Base-by-base conservation (phyloP, 2,113 vertebrate genomes). In the Lonchura striata region DNA sequence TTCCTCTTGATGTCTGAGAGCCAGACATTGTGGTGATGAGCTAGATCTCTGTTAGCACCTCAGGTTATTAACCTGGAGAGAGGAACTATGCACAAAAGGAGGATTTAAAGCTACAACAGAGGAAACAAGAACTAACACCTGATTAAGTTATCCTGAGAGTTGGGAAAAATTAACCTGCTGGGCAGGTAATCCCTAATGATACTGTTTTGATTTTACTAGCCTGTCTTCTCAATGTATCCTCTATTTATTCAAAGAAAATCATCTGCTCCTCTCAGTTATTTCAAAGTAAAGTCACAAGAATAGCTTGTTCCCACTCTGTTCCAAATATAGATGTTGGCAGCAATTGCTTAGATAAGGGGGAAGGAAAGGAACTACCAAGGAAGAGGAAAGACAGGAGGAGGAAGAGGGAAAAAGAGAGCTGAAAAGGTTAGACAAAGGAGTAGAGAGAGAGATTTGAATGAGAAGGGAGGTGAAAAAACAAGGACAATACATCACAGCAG, bases 291-390 rank as follows among this genome's bases (percentile, higher is more conserved):
- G 80, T 92, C 94, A 96, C 95, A 96, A 96, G 94, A 96, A 97
- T 96, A 96, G 95, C 88, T 95, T 96, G 94, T 96, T 96, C 96
- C 97, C 95, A 96, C 96, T 96, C 94, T 92, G 71, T 96, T 96
- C 93, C 95, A 96, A 97, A 97, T 96, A 95, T 96, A 97, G 96
- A 84, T 92, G 82, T 92, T 96, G 95, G 92, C 94, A 96, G 92
- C 79, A 65, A 95, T 92, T 95, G 90, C 92, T 78, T 94, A 94
- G 76, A 94, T 91, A 96, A 91, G 77, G 86, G 94, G 80, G 92
- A 94, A 92, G 80, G 72, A 95, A 90, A 86, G 91, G 92, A 96
- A 94, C 88, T 96, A 95, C 77, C 70, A 95, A 86, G 86, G 87
- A 94, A 96, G 53, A 92, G 91, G 93, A 92, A 89, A 91, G 53